Percentiles rank a stretch among this genome's conserved stretches.
Evolutionary conservation across 2,797 vertebrate species (phyloP).

Genomic region (Sebastes glaucus): DNA sequence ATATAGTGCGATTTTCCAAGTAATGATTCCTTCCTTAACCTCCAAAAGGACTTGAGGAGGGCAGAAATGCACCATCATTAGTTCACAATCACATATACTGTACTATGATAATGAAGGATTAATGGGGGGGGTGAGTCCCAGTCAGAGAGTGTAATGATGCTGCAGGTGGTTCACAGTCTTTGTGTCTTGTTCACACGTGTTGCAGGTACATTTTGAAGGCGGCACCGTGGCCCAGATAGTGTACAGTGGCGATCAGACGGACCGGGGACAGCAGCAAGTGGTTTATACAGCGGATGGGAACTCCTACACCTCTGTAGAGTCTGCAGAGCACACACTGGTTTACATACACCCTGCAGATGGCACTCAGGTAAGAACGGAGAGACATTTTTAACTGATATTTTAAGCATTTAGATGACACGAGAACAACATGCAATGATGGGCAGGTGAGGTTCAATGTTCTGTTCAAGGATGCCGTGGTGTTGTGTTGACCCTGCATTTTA

Average conservation of each 20-base stretch:
- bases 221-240: slow-evolving; percentile 95
- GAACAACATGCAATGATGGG: background rate
- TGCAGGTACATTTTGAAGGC: slow-evolving; percentile 94
- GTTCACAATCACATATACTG: background rate
- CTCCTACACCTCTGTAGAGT: slow-evolving; percentile 95
- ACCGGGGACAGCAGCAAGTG: slow-evolving; percentile 91
- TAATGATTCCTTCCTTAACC: background rate
- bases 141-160: background rate
- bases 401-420: background rate
- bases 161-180: background rate
- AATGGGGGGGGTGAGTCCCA: background rate
- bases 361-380: slow-evolving; percentile 85
- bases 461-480: background rate
- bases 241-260: slow-evolving; percentile 92
- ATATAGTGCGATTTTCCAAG: no score
- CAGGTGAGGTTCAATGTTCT: background rate
- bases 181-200: background rate
- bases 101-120: background rate
- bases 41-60: background rate
- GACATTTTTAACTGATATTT: background rate
- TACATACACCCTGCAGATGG: slow-evolving; percentile 98
- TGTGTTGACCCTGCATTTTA: background rate
- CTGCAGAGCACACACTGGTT: slow-evolving; percentile 95
- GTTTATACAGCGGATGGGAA: slow-evolving; percentile 94
- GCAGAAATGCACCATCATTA: background rate